Percentiles rank a stretch among this genome's conserved stretches.
phyloP scores from a whole-genome alignment of 2,113 vertebrate genomes.

The Festucalex cinctus region DNA sequence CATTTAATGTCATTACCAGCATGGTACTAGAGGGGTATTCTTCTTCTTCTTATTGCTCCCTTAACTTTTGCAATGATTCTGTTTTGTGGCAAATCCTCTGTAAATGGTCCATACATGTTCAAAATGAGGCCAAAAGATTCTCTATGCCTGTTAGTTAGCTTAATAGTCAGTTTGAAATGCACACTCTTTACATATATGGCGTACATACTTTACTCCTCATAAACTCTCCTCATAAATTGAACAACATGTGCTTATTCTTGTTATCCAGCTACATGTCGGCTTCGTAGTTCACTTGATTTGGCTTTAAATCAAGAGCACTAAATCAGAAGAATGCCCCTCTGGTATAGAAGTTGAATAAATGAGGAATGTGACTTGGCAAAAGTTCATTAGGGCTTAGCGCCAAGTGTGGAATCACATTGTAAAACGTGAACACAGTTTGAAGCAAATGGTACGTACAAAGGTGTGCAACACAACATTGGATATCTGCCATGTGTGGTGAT shows the following conservation, averaged over 20 bases:
- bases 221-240: neutral
- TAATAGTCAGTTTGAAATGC: neutral
- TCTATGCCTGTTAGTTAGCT: neutral
- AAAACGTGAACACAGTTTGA: neutral
- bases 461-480: neutral
- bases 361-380: slow-evolving; percentile 9
- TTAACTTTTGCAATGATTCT: too few species aligned
- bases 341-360: too few species aligned
- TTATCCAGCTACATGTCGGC: neutral
- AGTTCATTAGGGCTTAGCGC: slow-evolving; percentile 11
- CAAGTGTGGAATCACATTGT: neutral
- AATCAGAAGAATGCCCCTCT: slow-evolving; percentile 17
- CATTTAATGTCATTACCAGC: too few species aligned
- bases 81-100: too few species aligned
- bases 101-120: too few species aligned
- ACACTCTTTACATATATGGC: neutral
- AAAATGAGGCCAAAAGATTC: too few species aligned
- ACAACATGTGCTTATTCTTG: neutral
- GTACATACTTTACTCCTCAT: neutral
- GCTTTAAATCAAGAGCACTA: slow-evolving; percentile 30
- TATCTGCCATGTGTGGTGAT: neutral
- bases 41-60: too few species aligned
- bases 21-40: too few species aligned
- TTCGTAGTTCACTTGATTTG: slow-evolving; percentile 5
- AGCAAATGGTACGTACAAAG: neutral